Evolutionary conservation across 2,113 vertebrate genomes (phyloP).

Genomic region (Typhlomys cinereus): DNA sequence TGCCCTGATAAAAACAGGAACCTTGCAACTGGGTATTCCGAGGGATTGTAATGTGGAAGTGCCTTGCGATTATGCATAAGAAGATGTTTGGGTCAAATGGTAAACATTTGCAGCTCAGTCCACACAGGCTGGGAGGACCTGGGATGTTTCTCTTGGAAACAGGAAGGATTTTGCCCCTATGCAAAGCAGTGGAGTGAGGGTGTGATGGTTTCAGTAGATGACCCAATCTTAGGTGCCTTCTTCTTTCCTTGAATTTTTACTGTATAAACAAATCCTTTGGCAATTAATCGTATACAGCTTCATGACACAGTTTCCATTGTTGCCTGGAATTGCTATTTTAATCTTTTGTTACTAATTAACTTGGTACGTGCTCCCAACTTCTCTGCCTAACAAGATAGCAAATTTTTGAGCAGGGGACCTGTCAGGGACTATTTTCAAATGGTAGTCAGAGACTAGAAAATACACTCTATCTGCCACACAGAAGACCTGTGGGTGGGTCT

Average conservation of each 20-base stretch:
- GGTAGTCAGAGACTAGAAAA: background rate
- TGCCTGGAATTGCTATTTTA: conserved; percentile 69
- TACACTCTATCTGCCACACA: background rate
- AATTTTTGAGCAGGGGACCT: conserved; percentile 24
- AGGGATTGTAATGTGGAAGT: too few species aligned
- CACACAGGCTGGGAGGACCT: accelerated
- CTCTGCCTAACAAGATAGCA: conserved; percentile 58
- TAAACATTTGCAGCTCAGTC: too few species aligned
- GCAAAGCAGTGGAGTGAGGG: background rate
- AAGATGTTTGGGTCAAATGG: accelerated
- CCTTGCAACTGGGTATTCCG: too few species aligned
- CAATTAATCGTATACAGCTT: conserved; percentile 57
- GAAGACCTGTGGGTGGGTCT: background rate
- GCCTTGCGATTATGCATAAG: background rate
- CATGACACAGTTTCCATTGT: conserved; percentile 63
- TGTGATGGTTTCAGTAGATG: background rate
- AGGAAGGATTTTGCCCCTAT: background rate
- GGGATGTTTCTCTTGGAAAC: accelerated
- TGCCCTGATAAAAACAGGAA: too few species aligned
- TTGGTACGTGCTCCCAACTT: conserved; percentile 55
- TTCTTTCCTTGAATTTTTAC: conserved; percentile 44
- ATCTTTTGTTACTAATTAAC: conserved; percentile 76
- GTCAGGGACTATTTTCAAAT: conserved; percentile 47
- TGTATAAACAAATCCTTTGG: conserved; percentile 65
- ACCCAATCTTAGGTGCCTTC: conserved; percentile 8